Conservation (phyloP, 2,113 vertebrate genomes). For the Panthera uncia region DNA sequence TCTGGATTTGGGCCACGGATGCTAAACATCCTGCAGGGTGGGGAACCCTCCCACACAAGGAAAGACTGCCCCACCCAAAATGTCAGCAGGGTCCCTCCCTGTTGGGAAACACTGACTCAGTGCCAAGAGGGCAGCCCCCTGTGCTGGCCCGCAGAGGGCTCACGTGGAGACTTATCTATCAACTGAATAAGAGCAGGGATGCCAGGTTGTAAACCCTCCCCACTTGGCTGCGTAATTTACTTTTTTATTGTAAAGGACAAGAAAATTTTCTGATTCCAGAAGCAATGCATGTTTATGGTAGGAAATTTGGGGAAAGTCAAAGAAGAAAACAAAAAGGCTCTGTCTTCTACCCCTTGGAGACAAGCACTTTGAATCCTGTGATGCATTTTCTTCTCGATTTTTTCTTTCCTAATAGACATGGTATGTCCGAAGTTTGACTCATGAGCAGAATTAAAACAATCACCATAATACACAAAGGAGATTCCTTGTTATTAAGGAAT, state of each 20-base stretch:
- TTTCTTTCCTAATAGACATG: neutral
- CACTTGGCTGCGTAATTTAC: neutral
- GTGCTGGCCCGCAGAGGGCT: fast-evolving
- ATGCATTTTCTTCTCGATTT: neutral
- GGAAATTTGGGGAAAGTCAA: neutral
- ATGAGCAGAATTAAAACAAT: neutral
- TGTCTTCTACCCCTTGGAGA: neutral
- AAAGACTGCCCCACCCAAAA: neutral
- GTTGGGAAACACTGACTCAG: neutral
- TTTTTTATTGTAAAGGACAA: neutral
- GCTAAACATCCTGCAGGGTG: neutral
- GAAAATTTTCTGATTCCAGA: neutral
- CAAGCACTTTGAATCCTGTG: neutral
- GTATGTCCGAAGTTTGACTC: neutral
- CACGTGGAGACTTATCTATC: fast-evolving
- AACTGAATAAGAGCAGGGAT: neutral
- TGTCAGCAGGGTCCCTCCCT: neutral
- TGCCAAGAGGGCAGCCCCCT: neutral
- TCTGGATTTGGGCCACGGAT: neutral
- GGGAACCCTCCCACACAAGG: neutral
- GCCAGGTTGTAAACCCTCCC: neutral
- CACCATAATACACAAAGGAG: neutral
- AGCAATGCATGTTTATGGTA: neutral
- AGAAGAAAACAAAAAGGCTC: neutral
- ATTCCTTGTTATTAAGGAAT: neutral